Evolutionary conservation across 2,113 vertebrate species (phyloP).

Genomic region (Xenopus borealis): DNA sequence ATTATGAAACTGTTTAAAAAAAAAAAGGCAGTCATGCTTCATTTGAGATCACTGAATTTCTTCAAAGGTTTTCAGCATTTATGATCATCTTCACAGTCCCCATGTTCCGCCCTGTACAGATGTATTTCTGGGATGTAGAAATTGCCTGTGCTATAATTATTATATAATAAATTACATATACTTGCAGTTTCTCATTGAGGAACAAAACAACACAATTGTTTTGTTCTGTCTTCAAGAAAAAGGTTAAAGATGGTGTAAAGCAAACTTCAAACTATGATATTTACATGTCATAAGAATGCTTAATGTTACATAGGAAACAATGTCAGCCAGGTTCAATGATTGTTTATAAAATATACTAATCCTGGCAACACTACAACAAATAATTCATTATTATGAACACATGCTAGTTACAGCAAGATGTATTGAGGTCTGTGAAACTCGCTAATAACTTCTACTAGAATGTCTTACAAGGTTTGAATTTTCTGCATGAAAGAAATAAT

Average conservation of each 20-base stretch:
- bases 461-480: too few species aligned
- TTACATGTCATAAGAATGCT: background rate
- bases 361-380: too few species aligned
- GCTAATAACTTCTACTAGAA: too few species aligned
- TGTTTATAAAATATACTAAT: background rate
- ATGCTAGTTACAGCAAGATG: too few species aligned
- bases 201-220: background rate
- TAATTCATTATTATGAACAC: too few species aligned
- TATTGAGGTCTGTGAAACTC: too few species aligned
- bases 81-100: conserved; percentile 13
- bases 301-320: background rate
- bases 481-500: too few species aligned
- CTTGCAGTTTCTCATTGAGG: conserved; percentile 12
- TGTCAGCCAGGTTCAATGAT: background rate
- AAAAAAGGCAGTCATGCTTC: conserved; percentile 25
- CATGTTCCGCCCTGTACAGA: conserved; percentile 27
- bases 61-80: conserved; percentile 36
- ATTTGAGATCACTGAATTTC: conserved; percentile 20
- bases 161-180: conserved; percentile 27
- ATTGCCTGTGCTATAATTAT: conserved; percentile 14
- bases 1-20: conserved; percentile 7
- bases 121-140: background rate
- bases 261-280: background rate
- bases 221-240: background rate
- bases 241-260: background rate